phyloP scores from a whole-genome alignment of 2,888 invertebrate genomes.

The Ectropis crepuscularia region DNA sequence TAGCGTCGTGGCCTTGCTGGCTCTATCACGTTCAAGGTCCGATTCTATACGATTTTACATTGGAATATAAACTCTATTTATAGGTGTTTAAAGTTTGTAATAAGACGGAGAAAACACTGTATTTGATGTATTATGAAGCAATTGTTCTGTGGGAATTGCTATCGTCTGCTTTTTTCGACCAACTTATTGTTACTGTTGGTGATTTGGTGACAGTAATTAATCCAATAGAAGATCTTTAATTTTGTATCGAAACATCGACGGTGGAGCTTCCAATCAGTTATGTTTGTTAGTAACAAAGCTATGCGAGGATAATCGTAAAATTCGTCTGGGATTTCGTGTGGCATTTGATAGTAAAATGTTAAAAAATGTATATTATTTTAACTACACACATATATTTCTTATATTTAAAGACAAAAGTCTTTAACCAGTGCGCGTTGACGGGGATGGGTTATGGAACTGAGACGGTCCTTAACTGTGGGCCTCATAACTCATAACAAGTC shows the following conservation, averaged over 20 bases:
- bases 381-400: background rate
- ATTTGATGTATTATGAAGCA: slow-evolving; percentile 27
- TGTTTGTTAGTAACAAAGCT: background rate
- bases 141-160: slow-evolving; percentile 31
- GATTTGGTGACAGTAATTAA: background rate
- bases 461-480: too few relatives aligned
- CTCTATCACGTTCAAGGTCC: slow-evolving; percentile 77
- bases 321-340: slow-evolving; percentile 12
- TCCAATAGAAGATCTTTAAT: background rate
- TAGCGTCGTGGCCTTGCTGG: slow-evolving; percentile 63
- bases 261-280: background rate
- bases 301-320: slow-evolving; percentile 23
- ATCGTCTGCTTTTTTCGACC: slow-evolving; percentile 19
- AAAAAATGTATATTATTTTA: background rate
- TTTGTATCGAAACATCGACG: background rate
- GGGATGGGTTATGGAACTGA: too few relatives aligned
- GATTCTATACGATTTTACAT: slow-evolving; percentile 44
- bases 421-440: too few relatives aligned
- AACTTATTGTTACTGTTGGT: background rate
- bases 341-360: slow-evolving; percentile 7
- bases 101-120: slow-evolving; percentile 32
- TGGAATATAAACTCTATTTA: slow-evolving; percentile 40
- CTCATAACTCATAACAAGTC: too few relatives aligned
- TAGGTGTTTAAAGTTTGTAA: slow-evolving; percentile 23
- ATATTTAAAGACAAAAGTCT: too few relatives aligned